These are phyloP conservation scores for Ascaphus truei DNA, from an alignment of 2,113 vertebrate genomes.

Conservation along the genomic window DNA sequence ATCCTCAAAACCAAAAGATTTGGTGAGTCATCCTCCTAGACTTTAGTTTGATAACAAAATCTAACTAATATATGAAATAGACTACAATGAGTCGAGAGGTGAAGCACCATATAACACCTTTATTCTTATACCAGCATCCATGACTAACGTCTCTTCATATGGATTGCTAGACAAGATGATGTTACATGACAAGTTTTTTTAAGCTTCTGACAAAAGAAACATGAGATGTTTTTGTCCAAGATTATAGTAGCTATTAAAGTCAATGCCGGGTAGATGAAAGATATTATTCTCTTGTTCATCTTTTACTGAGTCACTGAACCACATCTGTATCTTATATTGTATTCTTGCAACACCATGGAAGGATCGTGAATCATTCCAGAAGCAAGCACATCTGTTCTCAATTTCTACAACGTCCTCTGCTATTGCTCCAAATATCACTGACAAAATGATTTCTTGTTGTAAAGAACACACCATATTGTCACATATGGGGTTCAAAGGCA, in stretches of 20 bases:
- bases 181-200: too few relatives aligned
- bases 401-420: background rate
- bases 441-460: background rate
- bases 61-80: too few relatives aligned
- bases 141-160: too few relatives aligned
- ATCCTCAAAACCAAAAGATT: too few relatives aligned
- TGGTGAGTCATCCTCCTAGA: too few relatives aligned
- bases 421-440: background rate
- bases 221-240: conserved; percentile 5
- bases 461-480: background rate
- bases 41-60: too few relatives aligned
- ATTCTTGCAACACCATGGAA: background rate
- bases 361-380: conserved; percentile 1
- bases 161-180: too few relatives aligned
- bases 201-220: too few relatives aligned
- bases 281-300: background rate
- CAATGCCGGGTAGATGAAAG: background rate
- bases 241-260: background rate
- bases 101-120: too few relatives aligned
- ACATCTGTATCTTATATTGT: background rate
- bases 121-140: too few relatives aligned
- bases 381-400: background rate
- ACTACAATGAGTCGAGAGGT: too few relatives aligned
- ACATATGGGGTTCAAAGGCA: too few relatives aligned
- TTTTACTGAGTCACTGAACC: conserved; percentile 1